Conservation (phyloP, 2,888 invertebrate species). For the Hemithea aestivaria region DNA sequence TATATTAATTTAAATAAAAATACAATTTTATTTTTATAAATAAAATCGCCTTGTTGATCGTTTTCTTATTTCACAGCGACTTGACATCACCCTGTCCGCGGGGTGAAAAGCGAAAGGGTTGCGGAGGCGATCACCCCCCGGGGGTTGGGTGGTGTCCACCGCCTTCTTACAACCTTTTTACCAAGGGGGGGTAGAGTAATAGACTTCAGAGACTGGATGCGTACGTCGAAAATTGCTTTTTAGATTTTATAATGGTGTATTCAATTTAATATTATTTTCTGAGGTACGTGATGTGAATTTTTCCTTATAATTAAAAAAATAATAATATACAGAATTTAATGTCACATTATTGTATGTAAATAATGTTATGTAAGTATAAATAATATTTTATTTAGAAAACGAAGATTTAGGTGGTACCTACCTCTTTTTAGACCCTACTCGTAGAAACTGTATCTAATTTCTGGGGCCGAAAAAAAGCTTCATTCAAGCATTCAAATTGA, state of each 20-base stretch:
- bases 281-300: conserved; percentile 13
- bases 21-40: too few relatives aligned
- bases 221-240: conserved; percentile 35
- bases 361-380: neutral
- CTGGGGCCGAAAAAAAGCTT: too few relatives aligned
- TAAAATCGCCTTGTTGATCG: conserved; percentile 6
- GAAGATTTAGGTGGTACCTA: too few relatives aligned
- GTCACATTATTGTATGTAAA: too few relatives aligned
- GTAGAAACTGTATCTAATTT: too few relatives aligned
- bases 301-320: neutral
- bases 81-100: conserved; percentile 62
- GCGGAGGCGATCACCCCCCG: conserved; percentile 69
- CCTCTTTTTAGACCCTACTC: too few relatives aligned
- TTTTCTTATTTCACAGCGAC: conserved; percentile 30
- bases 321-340: too few relatives aligned
- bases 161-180: conserved; percentile 79
- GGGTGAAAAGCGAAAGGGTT: conserved; percentile 79
- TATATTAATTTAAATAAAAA: too few relatives aligned
- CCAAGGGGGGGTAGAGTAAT: conserved; percentile 69
- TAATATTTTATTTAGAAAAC: too few relatives aligned
- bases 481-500: too few relatives aligned
- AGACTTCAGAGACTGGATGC: conserved; percentile 53
- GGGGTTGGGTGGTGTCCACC: conserved; percentile 63
- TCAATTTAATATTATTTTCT: conserved; percentile 27
- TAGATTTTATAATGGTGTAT: conserved; percentile 30